These are phyloP conservation scores for Merodon equestris DNA, from an alignment of 2,888 invertebrate species.

Conservation along the genomic window DNA sequence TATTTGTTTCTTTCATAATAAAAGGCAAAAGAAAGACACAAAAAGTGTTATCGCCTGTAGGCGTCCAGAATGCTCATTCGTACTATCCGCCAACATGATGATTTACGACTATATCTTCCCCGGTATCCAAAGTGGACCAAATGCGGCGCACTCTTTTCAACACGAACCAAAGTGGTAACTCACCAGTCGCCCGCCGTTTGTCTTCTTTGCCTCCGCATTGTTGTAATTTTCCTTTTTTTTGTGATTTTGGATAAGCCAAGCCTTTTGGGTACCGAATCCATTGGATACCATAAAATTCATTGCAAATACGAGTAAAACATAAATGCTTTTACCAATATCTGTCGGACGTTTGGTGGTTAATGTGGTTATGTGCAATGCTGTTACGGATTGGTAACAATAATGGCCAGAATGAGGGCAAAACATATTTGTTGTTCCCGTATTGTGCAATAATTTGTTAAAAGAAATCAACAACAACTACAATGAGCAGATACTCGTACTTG, in stretches of 20 bases:
- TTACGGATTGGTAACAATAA: conserved; percentile 24
- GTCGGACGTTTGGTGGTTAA: too few relatives aligned
- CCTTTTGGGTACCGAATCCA: conserved; percentile 33
- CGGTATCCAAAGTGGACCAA: conserved; percentile 30
- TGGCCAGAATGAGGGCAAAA: conserved; percentile 4
- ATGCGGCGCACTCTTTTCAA: conserved; percentile 22
- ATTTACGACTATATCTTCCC: conserved; percentile 57
- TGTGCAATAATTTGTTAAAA: conserved; percentile 31
- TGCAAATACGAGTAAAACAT: not conserved
- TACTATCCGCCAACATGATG: conserved; percentile 33
- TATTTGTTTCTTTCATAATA: too few relatives aligned
- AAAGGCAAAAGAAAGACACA: conserved; percentile 7
- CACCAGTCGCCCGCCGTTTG: not conserved
- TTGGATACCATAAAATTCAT: conserved; percentile 30
- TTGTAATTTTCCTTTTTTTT: too few relatives aligned
- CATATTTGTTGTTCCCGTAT: conserved; percentile 36
- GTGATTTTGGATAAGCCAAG: conserved; percentile 16
- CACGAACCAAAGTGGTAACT: not conserved
- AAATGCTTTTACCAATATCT: too few relatives aligned
- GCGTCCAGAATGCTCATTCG: conserved; percentile 30
- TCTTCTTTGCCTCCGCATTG: too few relatives aligned
- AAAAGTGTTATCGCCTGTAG: conserved; percentile 33
- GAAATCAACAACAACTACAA: conserved; percentile 3
- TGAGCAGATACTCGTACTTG: not conserved
- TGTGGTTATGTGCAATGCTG: conserved; percentile 37